Evolutionary conservation across 37 sponge, comb jelly and placozoan genomes (phyloP).

Genomic region (Beroe ovata): DNA sequence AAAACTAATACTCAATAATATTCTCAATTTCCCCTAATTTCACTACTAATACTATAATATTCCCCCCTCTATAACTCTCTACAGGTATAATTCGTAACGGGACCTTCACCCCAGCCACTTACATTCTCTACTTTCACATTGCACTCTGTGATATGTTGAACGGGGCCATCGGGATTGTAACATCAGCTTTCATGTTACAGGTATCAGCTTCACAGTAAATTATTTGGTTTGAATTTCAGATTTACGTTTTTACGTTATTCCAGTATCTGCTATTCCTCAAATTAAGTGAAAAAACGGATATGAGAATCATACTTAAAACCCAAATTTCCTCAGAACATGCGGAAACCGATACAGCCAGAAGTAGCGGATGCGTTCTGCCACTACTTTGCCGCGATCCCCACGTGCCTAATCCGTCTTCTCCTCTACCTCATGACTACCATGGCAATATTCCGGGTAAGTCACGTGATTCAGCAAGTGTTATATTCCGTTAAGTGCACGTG

Average conservation of each 20-base stretch:
- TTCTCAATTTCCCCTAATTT: too few species aligned
- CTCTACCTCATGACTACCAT: conserved; percentile 56
- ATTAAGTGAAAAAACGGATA: too few species aligned
- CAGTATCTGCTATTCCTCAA: too few species aligned
- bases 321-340: conserved; percentile 28
- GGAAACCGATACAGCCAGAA: conserved; percentile 12
- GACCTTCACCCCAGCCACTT: neutral
- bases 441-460: conserved; percentile 5
- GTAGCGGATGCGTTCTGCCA: conserved; percentile 19
- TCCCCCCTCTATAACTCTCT: too few species aligned
- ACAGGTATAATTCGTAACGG: conserved; percentile 39
- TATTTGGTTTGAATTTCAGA: too few species aligned
- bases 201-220: too few species aligned
- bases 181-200: conserved; percentile 31
- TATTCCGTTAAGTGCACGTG: too few species aligned
- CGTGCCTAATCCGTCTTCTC: conserved; percentile 6
- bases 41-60: too few species aligned
- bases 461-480: too few species aligned
- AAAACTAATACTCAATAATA: too few species aligned
- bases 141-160: conserved; percentile 46
- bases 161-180: conserved; percentile 8
- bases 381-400: conserved; percentile 30
- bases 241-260: too few species aligned
- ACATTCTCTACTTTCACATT: conserved; percentile 40
- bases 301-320: neutral